Base-by-base conservation (phyloP, 2,113 vertebrate genomes). In the Elachura formosa region DNA sequence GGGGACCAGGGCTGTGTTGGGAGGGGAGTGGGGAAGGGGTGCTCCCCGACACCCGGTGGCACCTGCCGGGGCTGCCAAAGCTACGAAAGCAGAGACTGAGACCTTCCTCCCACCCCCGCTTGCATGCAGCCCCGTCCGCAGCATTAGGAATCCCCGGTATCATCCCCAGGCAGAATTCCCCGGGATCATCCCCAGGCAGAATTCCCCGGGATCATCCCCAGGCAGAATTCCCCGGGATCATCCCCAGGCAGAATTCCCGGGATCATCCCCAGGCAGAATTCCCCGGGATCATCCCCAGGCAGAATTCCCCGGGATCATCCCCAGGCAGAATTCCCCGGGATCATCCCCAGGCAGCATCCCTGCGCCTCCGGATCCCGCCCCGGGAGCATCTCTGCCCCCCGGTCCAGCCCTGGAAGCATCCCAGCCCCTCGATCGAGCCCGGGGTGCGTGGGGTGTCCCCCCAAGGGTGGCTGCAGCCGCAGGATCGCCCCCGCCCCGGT, bases 111-210 rank as follows among this genome's bases (percentile, higher is more conserved):
- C 29, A 6, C 2, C 20, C 9, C 14, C 7, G 6, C 33, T 18
- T 2, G 0, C 26, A 28, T 2, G 1, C 46, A 33, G 24, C 28
- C 22, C 34, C 3, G 38, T 2, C 38, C 5, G 29, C 49, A 55
- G n/a, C 33, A 2, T 14, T 1, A 5, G 45, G 49, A 55, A 16
- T n/a, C 28, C 49, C 29, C 1, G 3, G 75, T 31, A 83, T 66
- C 81, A 52, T 62, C 61, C 40, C 10, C 36, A 7, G 29, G 34
- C 28, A 38, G 13, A 43, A 48, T 75, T 15, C 41, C 72, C 21
- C 9, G 40, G 23, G 16, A 43, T 24, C 31, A 43, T 16, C 31
- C 54, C 41, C 21, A 59, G 28, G 36, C 28, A 71, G 41, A 24
- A 33, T 55, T 55, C 54, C 54, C 5, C 8, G 31, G 52, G 7